A percentile compares a stretch with the other conserved stretches of the same genome.
phyloP scores from a whole-genome alignment of 2,113 vertebrate species.

The Oenanthe oenanthe region DNA sequence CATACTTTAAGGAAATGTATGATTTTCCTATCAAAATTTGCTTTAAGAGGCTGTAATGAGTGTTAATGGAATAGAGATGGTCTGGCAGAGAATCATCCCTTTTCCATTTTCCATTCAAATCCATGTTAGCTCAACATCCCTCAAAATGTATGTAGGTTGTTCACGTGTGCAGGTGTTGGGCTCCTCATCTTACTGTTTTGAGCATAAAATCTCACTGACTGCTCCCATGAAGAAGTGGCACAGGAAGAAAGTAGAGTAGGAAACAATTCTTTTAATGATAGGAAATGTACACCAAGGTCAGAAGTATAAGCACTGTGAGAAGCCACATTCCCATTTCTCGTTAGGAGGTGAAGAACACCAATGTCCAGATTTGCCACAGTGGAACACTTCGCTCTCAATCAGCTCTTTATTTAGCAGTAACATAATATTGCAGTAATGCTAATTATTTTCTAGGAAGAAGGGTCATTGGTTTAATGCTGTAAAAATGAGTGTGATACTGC shows the following conservation, averaged over 20 bases:
- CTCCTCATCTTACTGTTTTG: not conserved
- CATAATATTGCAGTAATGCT: not conserved
- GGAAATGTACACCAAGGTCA: not conserved
- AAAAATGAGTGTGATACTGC: not conserved
- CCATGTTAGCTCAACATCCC: not conserved
- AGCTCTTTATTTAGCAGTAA: not conserved
- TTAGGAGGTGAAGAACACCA: not conserved
- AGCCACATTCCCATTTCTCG: rapidly evolving
- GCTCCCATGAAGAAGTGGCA: not conserved
- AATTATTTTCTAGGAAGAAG: not conserved
- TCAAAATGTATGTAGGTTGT: not conserved
- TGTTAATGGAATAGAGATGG: not conserved
- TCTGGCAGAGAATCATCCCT: not conserved
- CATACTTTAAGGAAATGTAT: not conserved
- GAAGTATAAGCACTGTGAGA: not conserved
- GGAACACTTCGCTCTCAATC: not conserved
- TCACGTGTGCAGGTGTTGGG: not conserved
- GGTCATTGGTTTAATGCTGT: not conserved
- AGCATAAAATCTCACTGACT: not conserved
- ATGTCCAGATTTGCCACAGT: not conserved
- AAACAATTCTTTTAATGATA: not conserved
- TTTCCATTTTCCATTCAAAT: not conserved
- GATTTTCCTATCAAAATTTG: not conserved
- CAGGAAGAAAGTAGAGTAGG: not conserved
- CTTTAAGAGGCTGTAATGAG: not conserved